A percentile compares a stretch with the other conserved stretches of the same genome.
These are phyloP conservation scores for Saturnia japonica DNA, from an alignment of 2,888 invertebrate genomes.

Conservation along the genomic window DNA sequence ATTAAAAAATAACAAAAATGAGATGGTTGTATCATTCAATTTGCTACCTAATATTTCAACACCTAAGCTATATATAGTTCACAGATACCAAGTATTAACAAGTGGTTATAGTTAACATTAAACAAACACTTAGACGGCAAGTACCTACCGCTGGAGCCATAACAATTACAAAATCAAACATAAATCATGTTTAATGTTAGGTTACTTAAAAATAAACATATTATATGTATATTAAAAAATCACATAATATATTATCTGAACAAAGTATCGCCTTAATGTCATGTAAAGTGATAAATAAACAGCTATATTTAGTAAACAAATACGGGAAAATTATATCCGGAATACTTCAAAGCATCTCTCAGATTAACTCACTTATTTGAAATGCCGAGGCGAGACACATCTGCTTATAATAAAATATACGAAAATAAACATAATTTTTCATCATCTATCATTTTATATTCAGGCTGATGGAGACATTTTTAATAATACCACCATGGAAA, in stretches of 20 bases:
- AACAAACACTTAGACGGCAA: not conserved
- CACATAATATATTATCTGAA: slow-evolving; percentile 1
- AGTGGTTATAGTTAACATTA: not conserved
- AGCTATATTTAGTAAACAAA: slow-evolving; percentile 16
- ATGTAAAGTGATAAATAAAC: not conserved
- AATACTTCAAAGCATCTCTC: slow-evolving; percentile 69
- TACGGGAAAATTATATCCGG: slow-evolving; percentile 56
- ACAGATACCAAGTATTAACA: not conserved
- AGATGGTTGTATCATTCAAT: not conserved
- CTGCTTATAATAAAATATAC: slow-evolving; percentile 67
- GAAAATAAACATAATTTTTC: slow-evolving; percentile 56
- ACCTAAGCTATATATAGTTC: not conserved
- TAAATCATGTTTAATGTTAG: slow-evolving; percentile 1
- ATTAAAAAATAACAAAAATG: not conserved
- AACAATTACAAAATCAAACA: not conserved
- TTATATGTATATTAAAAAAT: not conserved
- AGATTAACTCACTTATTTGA: slow-evolving; percentile 67
- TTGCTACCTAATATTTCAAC: not conserved
- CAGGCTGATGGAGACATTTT: slow-evolving; percentile 30
- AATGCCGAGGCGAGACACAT: slow-evolving; percentile 58
- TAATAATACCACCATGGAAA: slow-evolving; percentile 37
- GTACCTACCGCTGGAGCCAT: not conserved
- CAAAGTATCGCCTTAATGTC: slow-evolving; percentile 9
- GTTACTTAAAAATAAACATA: not conserved
- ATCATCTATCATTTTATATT: slow-evolving; percentile 51